Percentiles rank a stretch among this genome's conserved stretches.
phyloP scores from a whole-genome alignment of 2,113 vertebrate species.

The Haliaeetus leucogaster region DNA sequence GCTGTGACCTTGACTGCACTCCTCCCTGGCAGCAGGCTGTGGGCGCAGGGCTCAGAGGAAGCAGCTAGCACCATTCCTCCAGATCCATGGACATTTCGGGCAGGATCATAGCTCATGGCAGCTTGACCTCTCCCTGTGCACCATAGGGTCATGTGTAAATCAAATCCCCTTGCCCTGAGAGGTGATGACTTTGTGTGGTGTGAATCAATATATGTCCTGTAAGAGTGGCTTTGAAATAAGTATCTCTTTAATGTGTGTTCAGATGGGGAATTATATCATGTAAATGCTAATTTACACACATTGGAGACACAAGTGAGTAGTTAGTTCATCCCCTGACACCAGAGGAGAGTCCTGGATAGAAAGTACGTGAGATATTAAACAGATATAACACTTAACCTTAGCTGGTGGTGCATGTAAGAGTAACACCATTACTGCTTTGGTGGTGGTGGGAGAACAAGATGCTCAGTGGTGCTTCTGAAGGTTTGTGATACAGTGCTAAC shows the following conservation, averaged over 20 bases:
- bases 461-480: not conserved
- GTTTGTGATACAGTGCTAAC: not conserved
- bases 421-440: not conserved
- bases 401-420: not conserved
- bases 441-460: not conserved
- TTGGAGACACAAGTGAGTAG: not conserved
- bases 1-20: not conserved
- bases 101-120: not conserved
- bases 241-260: not conserved
- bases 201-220: not conserved
- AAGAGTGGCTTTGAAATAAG: not conserved
- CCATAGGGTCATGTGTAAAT: not conserved
- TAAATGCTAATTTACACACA: slow-evolving; percentile 25
- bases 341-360: not conserved
- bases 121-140: not conserved
- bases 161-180: not conserved
- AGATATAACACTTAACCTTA: slow-evolving; percentile 12
- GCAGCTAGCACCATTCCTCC: not conserved
- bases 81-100: not conserved
- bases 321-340: not conserved
- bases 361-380: not conserved
- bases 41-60: accelerated
- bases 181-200: not conserved
- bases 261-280: not conserved
- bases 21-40: not conserved